phyloP scores from a whole-genome alignment of 1,140 invertebrate genomes.

The Drosophila tani region DNA sequence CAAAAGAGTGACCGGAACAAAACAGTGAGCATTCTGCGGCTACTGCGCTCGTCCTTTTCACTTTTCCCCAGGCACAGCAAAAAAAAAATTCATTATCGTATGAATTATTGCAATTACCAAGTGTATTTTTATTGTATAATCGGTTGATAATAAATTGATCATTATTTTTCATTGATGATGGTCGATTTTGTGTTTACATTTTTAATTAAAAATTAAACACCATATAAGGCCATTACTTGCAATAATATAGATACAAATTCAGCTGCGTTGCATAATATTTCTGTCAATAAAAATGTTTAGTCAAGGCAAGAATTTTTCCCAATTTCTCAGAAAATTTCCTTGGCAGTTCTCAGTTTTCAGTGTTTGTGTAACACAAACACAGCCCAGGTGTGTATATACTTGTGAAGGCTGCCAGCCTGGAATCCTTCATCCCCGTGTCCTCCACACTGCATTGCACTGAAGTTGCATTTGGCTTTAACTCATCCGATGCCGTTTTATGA shows the following conservation, averaged over 20 bases:
- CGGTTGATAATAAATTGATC: not conserved
- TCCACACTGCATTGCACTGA: conserved; percentile 13
- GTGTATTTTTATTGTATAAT: not conserved
- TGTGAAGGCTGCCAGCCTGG: conserved; percentile 24
- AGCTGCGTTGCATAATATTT: not conserved
- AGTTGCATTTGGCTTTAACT: conserved; percentile 8
- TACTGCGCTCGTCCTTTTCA: conserved; percentile 1
- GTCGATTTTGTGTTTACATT: too few species aligned
- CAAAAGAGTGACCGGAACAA: conserved; percentile 27
- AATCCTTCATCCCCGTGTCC: conserved; percentile 11
- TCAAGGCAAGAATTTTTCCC: not conserved
- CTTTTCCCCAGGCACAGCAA: not conserved
- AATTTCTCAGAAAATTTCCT: not conserved
- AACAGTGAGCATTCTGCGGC: not conserved
- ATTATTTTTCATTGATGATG: not conserved
- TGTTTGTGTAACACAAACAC: not conserved
- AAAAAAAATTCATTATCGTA: not conserved
- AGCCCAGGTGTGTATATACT: conserved; percentile 6
- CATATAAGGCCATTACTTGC: too few species aligned
- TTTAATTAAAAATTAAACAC: too few species aligned
- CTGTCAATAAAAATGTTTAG: not conserved
- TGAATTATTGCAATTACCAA: not conserved
- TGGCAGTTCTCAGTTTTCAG: not conserved
- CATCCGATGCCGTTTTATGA: conserved; percentile 19
- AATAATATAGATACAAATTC: not conserved